Evolutionary conservation across 2,113 vertebrate genomes (phyloP).

Genomic region (Engraulis encrasicolus): DNA sequence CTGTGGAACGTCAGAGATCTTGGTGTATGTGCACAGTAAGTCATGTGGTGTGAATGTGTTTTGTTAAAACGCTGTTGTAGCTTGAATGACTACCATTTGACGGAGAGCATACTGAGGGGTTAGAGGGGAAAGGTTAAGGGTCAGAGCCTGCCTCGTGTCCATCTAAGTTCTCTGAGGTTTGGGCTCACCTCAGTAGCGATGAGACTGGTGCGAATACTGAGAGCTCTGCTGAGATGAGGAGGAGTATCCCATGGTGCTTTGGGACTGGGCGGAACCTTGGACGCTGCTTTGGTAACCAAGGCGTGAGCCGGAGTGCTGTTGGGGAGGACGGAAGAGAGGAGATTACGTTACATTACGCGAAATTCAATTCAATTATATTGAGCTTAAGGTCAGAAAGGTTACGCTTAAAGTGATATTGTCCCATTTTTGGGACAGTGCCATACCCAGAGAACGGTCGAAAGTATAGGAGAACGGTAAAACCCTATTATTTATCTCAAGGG

Average conservation of each 20-base stretch:
- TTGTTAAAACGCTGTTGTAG: neutral
- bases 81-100: neutral
- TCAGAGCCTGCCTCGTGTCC: neutral
- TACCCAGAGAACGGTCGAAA: too few species aligned
- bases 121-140: neutral
- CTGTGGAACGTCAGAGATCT: neutral
- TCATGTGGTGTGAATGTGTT: neutral
- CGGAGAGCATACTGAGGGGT: neutral
- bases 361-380: too few species aligned
- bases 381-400: too few species aligned
- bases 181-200: constrained; percentile 86
- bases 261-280: constrained; percentile 94
- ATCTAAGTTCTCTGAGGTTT: too few species aligned
- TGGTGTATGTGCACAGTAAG: neutral
- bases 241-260: constrained; percentile 93
- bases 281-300: constrained; percentile 98
- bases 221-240: constrained; percentile 93
- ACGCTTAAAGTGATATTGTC: too few species aligned
- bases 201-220: constrained; percentile 93
- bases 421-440: too few species aligned
- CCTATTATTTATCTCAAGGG: too few species aligned
- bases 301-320: constrained; percentile 91
- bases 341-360: too few species aligned
- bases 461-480: too few species aligned
- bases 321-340: constrained; percentile 41